These are phyloP conservation scores for Clarias macrocephalus DNA, from an alignment of 2,113 vertebrate species.

Conservation along the genomic window DNA sequence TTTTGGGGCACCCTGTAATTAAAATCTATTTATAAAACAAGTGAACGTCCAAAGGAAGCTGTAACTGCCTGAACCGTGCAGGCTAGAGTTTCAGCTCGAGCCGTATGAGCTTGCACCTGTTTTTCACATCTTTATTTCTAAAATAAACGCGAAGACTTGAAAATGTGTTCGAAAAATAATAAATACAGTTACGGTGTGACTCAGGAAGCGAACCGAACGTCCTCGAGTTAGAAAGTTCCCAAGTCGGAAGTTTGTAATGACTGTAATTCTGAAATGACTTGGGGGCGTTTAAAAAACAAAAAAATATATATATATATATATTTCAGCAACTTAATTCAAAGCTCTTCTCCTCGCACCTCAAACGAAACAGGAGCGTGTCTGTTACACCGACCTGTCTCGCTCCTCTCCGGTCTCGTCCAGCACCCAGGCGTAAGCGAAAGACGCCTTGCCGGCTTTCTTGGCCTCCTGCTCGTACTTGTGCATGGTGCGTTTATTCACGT, in stretches of 20 bases:
- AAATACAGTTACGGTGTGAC: background rate
- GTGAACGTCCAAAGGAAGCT: background rate
- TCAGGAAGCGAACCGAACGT: background rate
- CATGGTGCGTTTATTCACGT: constrained; percentile 98
- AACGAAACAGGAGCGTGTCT: background rate
- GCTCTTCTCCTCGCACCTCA: background rate
- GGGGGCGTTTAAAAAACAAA: background rate
- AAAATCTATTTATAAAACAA: background rate
- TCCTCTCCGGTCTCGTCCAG: constrained; percentile 99
- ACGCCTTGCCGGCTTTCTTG: constrained; percentile 97
- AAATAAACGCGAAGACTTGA: background rate
- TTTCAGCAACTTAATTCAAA: background rate
- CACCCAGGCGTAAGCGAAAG: constrained; percentile 97
- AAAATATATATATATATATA: background rate
- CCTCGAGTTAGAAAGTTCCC: background rate
- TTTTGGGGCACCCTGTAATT: background rate
- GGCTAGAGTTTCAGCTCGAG: background rate
- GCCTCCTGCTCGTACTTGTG: constrained; percentile 98
- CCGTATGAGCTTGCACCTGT: background rate
- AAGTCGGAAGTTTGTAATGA: background rate
- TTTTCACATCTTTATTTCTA: background rate
- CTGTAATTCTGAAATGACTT: constrained; percentile 11
- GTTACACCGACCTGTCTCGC: constrained; percentile 83
- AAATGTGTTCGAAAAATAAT: background rate
- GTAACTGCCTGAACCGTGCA: background rate